Percentiles rank a stretch among this genome's conserved stretches.
Evolutionary conservation across 2,797 vertebrate genomes (phyloP).

Genomic region (Crenichthys baileyi): DNA sequence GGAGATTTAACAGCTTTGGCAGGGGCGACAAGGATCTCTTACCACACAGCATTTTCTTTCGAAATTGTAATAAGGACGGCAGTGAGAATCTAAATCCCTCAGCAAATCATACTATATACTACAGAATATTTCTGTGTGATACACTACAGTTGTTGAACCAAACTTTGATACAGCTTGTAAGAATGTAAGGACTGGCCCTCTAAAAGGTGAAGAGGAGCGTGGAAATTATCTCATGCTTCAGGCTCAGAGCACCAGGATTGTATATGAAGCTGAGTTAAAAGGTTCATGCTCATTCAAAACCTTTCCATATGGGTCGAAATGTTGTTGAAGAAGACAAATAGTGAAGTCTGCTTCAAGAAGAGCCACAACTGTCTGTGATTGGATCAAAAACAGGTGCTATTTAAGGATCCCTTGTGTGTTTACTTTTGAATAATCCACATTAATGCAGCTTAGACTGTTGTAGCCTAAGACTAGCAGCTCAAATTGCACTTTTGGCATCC

Average conservation of each 20-base stretch:
- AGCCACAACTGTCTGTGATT: not conserved
- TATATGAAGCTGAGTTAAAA: constrained; percentile 9
- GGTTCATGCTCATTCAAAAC: not conserved
- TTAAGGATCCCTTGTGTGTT: constrained; percentile 18
- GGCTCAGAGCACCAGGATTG: not conserved
- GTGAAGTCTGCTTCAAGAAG: not conserved
- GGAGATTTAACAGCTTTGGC: not conserved
- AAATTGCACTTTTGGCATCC: not conserved
- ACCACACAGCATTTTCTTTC: not conserved
- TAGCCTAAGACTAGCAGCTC: no score
- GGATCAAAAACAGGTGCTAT: no score
- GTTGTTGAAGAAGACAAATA: not conserved
- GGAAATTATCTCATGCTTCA: not conserved
- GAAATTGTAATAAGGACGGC: not conserved
- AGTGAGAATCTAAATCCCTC: not conserved
- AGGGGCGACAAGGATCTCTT: not conserved
- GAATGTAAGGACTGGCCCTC: no score
- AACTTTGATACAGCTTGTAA: no score
- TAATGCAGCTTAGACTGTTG: not conserved
- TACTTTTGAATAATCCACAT: constrained; percentile 18
- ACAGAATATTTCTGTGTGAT: not conserved
- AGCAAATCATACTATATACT: no score
- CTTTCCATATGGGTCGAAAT: constrained; percentile 7
- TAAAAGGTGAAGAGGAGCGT: not conserved
- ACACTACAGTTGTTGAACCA: not conserved